Conservation (phyloP, 2,113 vertebrate genomes). For the Genyomyrus donnyi region DNA sequence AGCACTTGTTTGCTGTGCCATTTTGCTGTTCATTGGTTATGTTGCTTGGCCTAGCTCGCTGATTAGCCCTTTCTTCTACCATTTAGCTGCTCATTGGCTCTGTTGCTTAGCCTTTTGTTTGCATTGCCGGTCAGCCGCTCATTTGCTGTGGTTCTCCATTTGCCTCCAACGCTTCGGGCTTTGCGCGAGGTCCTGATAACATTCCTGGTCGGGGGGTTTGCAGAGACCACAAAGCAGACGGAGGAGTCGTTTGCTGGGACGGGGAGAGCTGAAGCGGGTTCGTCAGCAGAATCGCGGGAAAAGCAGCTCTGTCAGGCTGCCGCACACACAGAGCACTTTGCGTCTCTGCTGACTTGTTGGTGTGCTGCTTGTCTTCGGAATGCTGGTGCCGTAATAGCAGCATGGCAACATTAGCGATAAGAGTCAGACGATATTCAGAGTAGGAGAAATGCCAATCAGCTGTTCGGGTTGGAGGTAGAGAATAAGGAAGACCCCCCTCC, state of each 20-base stretch:
- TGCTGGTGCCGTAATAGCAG: background rate
- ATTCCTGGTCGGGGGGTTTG: background rate
- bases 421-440: background rate
- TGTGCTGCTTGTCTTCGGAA: background rate
- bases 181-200: background rate
- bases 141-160: background rate
- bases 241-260: background rate
- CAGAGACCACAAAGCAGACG: background rate
- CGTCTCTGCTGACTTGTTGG: background rate
- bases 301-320: background rate
- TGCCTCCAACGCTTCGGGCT: background rate
- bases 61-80: background rate
- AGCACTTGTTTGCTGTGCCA: background rate
- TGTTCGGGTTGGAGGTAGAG: background rate
- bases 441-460: background rate
- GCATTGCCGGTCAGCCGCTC: background rate
- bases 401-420: background rate
- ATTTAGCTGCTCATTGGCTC: background rate
- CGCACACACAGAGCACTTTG: background rate
- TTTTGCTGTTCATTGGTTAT: background rate
- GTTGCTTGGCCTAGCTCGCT: background rate
- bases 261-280: background rate
- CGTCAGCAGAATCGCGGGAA: background rate
- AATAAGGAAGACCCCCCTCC: background rate
- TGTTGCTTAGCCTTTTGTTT: background rate